Base-by-base conservation (phyloP, 2,888 invertebrate species). In the Actias luna region DNA sequence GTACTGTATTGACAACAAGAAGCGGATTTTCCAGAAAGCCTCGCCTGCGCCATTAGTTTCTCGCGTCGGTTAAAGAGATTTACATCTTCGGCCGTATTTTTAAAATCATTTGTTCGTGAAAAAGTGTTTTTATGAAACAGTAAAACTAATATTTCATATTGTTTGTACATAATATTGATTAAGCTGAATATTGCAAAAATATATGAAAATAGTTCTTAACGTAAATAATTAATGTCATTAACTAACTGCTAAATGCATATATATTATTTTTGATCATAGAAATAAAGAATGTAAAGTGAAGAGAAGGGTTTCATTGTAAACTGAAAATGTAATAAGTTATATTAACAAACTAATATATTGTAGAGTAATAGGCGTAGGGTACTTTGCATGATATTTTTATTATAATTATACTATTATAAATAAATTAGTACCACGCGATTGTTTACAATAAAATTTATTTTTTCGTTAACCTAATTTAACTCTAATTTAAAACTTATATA, bases 31-130 rank as follows among this genome's bases (percentile, higher is more conserved):
- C 79, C 79, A 85, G 84, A 90, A 90, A 92, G 89, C 90, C 87
- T 87, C 92, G 92, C 92, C 90, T 91, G 82, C 82, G 89, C 92
- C 92, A 92, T 92, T 92, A 92, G 92, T 92, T 92, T 89, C 87
- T 85, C 90, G 88, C 89, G 82, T 89, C 85, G 88, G 89, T 92
- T 92, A 92, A 92, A 92, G 91, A 92, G 92, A 92, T 91, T 92
- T 91, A 87, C 88, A 79, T 85, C 85, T 82, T 79, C 82, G 80
- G 80, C 83, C 83, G 84, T 82, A 83, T 88, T 87, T 89, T 84
- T 80, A 78, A 88, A 88, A 88, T 87, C 88, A 89, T 88, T 83
- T 88, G 83, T 79, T 87, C 79, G 80, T 80, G 78, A 80, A 76
- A 84, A 88, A 88, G n/a, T 88, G 87, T 88, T 84, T 72, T 77